A percentile compares a stretch with the other conserved stretches of the same genome.
These are phyloP conservation scores for Callinectes sapidus DNA, from an alignment of 2,888 invertebrate genomes.

Conservation along the genomic window DNA sequence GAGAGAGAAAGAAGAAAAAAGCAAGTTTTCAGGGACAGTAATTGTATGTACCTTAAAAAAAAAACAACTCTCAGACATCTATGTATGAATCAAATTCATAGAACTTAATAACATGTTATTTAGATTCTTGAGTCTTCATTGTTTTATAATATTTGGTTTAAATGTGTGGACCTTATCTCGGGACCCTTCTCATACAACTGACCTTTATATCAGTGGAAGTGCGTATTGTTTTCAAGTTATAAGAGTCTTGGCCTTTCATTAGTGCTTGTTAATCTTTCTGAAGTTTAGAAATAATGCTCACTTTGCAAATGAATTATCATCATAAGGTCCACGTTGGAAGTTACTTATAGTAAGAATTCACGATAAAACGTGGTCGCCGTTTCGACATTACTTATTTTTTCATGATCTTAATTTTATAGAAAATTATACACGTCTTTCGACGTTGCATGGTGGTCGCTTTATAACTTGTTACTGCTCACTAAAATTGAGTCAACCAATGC, in stretches of 20 bases:
- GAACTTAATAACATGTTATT: not conserved
- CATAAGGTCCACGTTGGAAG: not conserved
- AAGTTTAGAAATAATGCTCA: not conserved
- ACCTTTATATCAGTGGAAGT: slow-evolving; percentile 15
- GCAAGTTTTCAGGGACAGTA: not conserved
- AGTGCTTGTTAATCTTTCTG: not conserved
- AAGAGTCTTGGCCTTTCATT: not conserved
- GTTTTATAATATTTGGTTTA: slow-evolving; percentile 19
- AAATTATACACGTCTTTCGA: not conserved
- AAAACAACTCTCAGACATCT: not conserved
- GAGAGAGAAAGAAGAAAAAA: not conserved
- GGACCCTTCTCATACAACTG: not conserved
- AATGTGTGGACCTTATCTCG: slow-evolving; percentile 2
- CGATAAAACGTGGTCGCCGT: not conserved
- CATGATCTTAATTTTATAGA: not conserved
- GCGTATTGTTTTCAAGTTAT: not conserved
- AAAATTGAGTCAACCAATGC: not conserved
- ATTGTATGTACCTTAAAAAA: not conserved
- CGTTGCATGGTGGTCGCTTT: not conserved
- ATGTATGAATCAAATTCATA: slow-evolving; percentile 4
- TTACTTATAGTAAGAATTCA: not conserved
- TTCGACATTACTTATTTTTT: not conserved
- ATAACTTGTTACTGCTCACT: not conserved
- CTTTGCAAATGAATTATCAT: not conserved
- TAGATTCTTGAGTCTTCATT: not conserved